These are phyloP conservation scores for Plebejus anna DNA, from an alignment of 2,888 invertebrate species.

Conservation along the genomic window DNA sequence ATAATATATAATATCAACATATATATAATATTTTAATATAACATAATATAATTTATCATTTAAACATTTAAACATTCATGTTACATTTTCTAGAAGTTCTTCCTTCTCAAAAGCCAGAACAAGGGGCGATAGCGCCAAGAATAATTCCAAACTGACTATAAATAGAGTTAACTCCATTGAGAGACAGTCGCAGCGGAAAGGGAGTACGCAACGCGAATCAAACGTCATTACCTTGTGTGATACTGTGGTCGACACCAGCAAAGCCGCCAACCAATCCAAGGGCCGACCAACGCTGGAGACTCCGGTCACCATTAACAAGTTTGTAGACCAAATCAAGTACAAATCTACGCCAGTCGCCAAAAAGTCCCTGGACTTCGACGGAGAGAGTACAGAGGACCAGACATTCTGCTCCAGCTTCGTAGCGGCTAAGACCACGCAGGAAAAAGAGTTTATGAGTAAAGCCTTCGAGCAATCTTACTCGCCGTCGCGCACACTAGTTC, in stretches of 20 bases:
- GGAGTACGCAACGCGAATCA: slow-evolving; percentile 31
- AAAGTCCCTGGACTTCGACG: slow-evolving; percentile 63
- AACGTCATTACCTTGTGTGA: slow-evolving; percentile 55
- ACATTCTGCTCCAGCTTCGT: slow-evolving; percentile 54
- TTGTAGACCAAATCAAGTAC: slow-evolving; percentile 59
- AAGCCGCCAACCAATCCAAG: slow-evolving; percentile 41
- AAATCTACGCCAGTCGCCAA: slow-evolving; percentile 68
- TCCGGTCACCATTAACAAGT: slow-evolving; percentile 61
- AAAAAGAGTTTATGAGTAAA: slow-evolving; percentile 61
- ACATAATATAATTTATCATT: background rate
- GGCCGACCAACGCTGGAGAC: slow-evolving; percentile 52
- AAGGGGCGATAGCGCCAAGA: slow-evolving; percentile 41
- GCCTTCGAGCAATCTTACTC: slow-evolving; percentile 58
- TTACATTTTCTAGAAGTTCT: slow-evolving; percentile 46
- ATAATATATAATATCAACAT: too few relatives aligned
- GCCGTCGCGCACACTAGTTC: slow-evolving; percentile 41
- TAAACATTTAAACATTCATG: background rate
- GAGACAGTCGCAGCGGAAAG: slow-evolving; percentile 29
- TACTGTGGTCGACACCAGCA: slow-evolving; percentile 44
- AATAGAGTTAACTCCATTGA: slow-evolving; percentile 34
- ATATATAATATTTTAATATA: background rate
- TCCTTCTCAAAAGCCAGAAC: slow-evolving; percentile 50
- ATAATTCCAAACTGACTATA: slow-evolving; percentile 33
- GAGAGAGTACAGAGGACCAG: slow-evolving; percentile 47
- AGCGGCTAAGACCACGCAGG: slow-evolving; percentile 60